Percentiles rank a stretch among this genome's conserved stretches.
These are phyloP conservation scores for Prorops nasuta DNA, from an alignment of 1,140 invertebrate genomes.

Conservation along the genomic window DNA sequence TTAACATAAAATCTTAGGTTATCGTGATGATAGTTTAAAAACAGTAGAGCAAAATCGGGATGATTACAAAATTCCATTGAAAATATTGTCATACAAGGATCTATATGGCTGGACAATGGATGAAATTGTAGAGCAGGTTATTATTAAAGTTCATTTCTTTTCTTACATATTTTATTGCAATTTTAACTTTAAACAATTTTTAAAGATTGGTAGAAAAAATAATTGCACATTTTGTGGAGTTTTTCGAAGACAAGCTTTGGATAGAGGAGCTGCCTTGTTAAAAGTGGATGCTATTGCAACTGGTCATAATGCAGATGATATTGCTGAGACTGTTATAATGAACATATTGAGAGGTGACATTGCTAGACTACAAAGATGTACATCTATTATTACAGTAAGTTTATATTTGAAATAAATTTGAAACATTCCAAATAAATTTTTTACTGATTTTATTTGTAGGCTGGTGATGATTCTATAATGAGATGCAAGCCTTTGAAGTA, in stretches of 20 bases:
- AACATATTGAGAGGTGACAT: conserved; percentile 97
- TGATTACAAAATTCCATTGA: conserved; percentile 92
- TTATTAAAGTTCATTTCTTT: conserved; percentile 11
- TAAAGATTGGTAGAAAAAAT: conserved; percentile 90
- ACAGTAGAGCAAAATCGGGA: conserved; percentile 93
- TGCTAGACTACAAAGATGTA: conserved; percentile 88
- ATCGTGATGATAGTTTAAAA: conserved; percentile 96
- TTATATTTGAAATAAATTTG: background rate
- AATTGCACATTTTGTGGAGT: conserved; percentile 99
- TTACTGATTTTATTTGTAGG: conserved; percentile 57
- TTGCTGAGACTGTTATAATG: conserved; percentile 98
- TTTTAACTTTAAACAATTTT: conserved; percentile 8
- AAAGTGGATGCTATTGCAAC: conserved; percentile 93
- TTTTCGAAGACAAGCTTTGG: conserved; percentile 92
- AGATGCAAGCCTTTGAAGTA: conserved; percentile 98
- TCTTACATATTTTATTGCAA: background rate
- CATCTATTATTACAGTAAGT: conserved; percentile 80
- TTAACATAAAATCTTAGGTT: conserved; percentile 62
- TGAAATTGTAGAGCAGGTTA: conserved; percentile 84
- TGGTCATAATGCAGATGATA: conserved; percentile 99
- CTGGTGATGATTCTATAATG: conserved; percentile 83
- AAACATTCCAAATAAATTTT: background rate
- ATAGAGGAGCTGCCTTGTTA: conserved; percentile 85
- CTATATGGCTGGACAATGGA: conserved; percentile 99
- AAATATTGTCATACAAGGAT: conserved; percentile 97